Percentiles rank a stretch among this genome's conserved stretches.
Conservation (phyloP, 2,888 invertebrate genomes). For the Cosmia pyralina region DNA sequence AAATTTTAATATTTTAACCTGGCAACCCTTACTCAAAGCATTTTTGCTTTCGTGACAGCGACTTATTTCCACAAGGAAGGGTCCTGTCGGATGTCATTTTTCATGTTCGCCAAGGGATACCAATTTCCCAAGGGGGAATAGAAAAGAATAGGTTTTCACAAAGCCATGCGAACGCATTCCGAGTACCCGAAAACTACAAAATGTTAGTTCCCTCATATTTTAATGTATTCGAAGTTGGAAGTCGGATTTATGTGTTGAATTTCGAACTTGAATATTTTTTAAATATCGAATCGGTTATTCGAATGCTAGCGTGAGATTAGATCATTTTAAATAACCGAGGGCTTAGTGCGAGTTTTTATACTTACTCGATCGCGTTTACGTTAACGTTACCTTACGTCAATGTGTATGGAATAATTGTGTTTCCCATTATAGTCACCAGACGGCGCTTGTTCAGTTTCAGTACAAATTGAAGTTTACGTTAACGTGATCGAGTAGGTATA, state of each 20-base stretch:
- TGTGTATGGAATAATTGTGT: too few relatives aligned
- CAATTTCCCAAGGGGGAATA: constrained; percentile 55
- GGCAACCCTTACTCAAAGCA: constrained; percentile 38
- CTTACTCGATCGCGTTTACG: too few relatives aligned
- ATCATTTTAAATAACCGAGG: constrained; percentile 19
- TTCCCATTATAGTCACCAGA: too few relatives aligned
- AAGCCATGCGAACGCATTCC: constrained; percentile 14
- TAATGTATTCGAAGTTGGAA: background rate
- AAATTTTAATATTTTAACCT: constrained; percentile 10
- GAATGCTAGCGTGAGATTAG: constrained; percentile 42
- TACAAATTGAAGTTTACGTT: too few relatives aligned
- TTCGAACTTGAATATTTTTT: constrained; percentile 7
- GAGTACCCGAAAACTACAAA: constrained; percentile 24
- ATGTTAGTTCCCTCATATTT: constrained; percentile 29
- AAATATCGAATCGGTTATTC: constrained; percentile 6
- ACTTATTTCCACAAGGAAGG: constrained; percentile 59
- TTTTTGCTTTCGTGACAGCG: constrained; percentile 65
- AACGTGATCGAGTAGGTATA: too few relatives aligned
- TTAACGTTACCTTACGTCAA: too few relatives aligned
- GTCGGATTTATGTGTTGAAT: constrained; percentile 17
- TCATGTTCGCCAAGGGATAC: constrained; percentile 58
- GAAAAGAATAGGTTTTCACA: constrained; percentile 43
- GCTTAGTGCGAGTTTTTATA: too few relatives aligned
- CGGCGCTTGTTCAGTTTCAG: too few relatives aligned
- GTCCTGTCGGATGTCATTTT: constrained; percentile 60